These are phyloP conservation scores for Isichthys henryi DNA, from an alignment of 2,113 vertebrate genomes.

Conservation along the genomic window DNA sequence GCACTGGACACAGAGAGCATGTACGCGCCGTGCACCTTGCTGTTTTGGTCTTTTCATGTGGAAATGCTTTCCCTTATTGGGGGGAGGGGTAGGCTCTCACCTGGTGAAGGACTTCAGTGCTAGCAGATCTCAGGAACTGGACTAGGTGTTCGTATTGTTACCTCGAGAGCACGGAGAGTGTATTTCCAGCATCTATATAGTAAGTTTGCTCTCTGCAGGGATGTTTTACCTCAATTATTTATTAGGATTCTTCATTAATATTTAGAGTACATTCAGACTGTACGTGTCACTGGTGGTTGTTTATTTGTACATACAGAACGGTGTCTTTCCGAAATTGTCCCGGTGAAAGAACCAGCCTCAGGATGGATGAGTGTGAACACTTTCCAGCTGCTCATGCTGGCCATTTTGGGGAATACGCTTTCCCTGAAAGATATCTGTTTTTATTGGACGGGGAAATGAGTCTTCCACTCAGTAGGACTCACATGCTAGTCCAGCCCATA, in stretches of 20 bases:
- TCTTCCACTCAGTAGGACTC: background rate
- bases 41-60: conserved; percentile 43
- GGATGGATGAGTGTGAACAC: background rate
- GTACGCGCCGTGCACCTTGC: background rate
- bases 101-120: conserved; percentile 2
- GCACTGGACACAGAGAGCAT: conserved; percentile 45
- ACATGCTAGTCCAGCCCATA: background rate
- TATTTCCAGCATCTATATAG: background rate
- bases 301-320: background rate
- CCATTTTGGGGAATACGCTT: background rate
- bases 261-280: conserved; percentile 1
- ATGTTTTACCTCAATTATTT: conserved; percentile 8
- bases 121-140: background rate
- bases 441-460: background rate
- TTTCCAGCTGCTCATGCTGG: background rate
- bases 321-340: background rate
- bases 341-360: background rate
- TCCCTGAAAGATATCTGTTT: no score
- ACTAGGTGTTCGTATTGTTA: background rate
- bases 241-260: background rate
- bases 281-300: background rate
- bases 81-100: background rate
- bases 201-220: background rate
- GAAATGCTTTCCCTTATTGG: conserved; percentile 47
- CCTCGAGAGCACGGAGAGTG: background rate